Evolutionary conservation across 2,797 vertebrate genomes (phyloP), one percentile per base, ranked within the genome.

Genomic region (Protosalanx chinensis): DNA sequence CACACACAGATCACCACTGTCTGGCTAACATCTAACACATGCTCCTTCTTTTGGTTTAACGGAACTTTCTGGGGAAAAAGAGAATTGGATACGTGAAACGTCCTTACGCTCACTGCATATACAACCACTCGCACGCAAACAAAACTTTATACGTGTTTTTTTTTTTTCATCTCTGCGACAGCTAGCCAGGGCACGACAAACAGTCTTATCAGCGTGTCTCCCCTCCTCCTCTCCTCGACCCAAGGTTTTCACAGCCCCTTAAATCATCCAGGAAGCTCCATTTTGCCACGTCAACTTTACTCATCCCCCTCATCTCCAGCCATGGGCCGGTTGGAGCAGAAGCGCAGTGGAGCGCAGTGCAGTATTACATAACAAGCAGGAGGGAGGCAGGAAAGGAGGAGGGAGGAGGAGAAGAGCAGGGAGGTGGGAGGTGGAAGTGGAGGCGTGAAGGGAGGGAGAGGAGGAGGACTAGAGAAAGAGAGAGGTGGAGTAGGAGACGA

Each of bases 281-380:
- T 84, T 89, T 87, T 85, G 83, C 79, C 82, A 86, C 66, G 16
- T 87, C 84, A 79, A 83, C 75, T 90, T 86, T 76, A 86, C 87
- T 84, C 78, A 87, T 77, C 67, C 62, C 51, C 35, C 6, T 27
- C 63, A 3, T 23, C 79, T 84, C 83, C 85, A 68, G 49, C 73
- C 70, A 75, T 83, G 79, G 57, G 80, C 79, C 74, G 81, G 79
- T 78, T 10, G 71, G 53, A 78, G 79, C 79, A 82, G 75, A 82
- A 80, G 73, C 78, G 79, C 85, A 86, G 82, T 83, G 82, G 76
- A 88, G 80, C 72, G 84, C 84, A 81, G 82, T 85, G 85, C 85
- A 85, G 79, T 18, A 79, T 91, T 90, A 89, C 85, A 88, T 91
- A 91, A 91, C 64, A 1, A 77, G 53, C 63, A 75, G 80, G 77